Evolutionary conservation across 2,888 invertebrate genomes (phyloP).

Genomic region (Bibio marci): DNA sequence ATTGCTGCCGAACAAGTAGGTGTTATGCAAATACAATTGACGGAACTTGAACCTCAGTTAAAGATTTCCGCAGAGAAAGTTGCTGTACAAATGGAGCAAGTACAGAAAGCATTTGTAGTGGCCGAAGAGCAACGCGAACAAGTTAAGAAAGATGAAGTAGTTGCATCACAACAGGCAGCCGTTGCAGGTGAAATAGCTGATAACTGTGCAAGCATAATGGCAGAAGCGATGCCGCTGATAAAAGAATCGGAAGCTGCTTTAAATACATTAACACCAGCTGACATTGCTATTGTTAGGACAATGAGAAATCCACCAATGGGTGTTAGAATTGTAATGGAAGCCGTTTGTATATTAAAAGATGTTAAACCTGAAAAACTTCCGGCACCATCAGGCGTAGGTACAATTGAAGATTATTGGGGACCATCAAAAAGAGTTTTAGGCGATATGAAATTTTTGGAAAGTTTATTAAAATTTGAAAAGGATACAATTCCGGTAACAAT

Average conservation of each 20-base stretch:
- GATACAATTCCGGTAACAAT: constrained; percentile 75
- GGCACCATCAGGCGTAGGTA: constrained; percentile 66
- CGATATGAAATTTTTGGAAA: constrained; percentile 83
- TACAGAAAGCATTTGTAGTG: constrained; percentile 73
- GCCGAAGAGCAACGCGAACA: constrained; percentile 45
- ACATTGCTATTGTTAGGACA: constrained; percentile 79
- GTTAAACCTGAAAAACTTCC: constrained; percentile 77
- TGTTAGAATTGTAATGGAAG: constrained; percentile 86
- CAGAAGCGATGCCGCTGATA: constrained; percentile 82
- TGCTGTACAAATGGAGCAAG: constrained; percentile 67
- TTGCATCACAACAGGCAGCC: constrained; percentile 59
- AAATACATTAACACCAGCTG: constrained; percentile 75
- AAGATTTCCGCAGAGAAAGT: constrained; percentile 76
- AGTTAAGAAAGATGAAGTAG: constrained; percentile 61
- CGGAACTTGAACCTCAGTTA: constrained; percentile 71
- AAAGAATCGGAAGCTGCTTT: constrained; percentile 73
- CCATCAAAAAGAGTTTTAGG: constrained; percentile 74
- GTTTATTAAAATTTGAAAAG: constrained; percentile 74
- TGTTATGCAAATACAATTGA: constrained; percentile 66
- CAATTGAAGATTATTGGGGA: constrained; percentile 85
- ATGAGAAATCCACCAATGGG: constrained; percentile 93
- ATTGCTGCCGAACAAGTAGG: constrained; percentile 61
- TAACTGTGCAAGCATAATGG: constrained; percentile 82
- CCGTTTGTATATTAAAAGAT: constrained; percentile 83
- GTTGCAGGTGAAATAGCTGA: constrained; percentile 74